Conservation (phyloP, 2,888 invertebrate genomes). For the Tenthredo livida region DNA sequence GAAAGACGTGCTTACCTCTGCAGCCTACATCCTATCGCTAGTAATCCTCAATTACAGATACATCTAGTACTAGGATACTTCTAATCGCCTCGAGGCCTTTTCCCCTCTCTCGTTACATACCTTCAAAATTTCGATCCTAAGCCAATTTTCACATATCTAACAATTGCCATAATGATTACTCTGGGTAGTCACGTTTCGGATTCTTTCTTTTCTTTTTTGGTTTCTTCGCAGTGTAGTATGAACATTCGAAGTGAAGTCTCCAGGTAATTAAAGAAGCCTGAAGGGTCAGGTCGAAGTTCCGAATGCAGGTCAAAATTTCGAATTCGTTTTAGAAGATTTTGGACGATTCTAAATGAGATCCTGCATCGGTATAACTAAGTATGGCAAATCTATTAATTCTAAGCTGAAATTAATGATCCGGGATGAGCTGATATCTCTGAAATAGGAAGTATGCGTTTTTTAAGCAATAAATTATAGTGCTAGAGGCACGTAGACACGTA, state of each 20-base stretch:
- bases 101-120: constrained; percentile 9
- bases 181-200: background rate
- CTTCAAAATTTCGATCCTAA: background rate
- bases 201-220: background rate
- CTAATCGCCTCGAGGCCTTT: background rate
- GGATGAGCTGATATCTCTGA: background rate
- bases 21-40: background rate
- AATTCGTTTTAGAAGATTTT: too few relatives aligned
- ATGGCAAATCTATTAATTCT: background rate
- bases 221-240: background rate
- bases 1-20: background rate
- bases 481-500: background rate
- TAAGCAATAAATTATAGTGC: background rate
- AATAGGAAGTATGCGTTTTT: background rate
- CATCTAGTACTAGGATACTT: background rate
- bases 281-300: background rate
- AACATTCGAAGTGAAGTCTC: background rate
- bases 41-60: constrained; percentile 14
- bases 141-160: background rate
- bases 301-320: too few relatives aligned
- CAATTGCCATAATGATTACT: background rate
- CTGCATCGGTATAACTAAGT: background rate
- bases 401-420: background rate
- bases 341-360: background rate
- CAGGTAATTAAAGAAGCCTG: background rate